Conservation (phyloP, 2,797 vertebrate species). For the Tiaroga cobitis region DNA sequence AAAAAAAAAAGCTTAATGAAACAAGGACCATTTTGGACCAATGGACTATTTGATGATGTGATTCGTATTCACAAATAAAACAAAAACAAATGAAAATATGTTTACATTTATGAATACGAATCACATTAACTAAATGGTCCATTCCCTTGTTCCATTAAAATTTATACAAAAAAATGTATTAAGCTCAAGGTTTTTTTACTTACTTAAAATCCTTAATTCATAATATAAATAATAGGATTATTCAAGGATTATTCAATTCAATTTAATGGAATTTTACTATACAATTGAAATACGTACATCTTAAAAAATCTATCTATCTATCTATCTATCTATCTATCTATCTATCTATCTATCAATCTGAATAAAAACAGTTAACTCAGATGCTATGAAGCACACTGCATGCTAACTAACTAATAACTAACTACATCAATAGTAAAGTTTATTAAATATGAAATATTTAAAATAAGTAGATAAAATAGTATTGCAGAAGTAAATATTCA, state of each 20-base stretch:
- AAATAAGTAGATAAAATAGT: neutral
- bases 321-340: neutral
- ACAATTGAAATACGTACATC: no score
- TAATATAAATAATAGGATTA: no score
- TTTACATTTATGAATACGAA: neutral
- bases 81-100: no score
- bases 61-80: no score
- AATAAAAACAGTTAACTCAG: neutral
- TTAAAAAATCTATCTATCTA: neutral
- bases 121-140: neutral
- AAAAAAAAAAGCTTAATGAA: no score
- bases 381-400: neutral
- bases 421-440: neutral
- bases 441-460: neutral
- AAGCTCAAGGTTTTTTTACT: no score
- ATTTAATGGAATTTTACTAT: neutral
- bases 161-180: no score
- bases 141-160: neutral
- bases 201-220: neutral
- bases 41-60: no score
- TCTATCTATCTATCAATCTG: neutral
- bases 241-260: no score
- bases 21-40: no score
- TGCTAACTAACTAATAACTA: neutral
- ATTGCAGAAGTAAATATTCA: neutral